Percentiles rank a stretch among this genome's conserved stretches.
Conservation (phyloP, 2,888 invertebrate genomes). For the Apodemia zela region DNA sequence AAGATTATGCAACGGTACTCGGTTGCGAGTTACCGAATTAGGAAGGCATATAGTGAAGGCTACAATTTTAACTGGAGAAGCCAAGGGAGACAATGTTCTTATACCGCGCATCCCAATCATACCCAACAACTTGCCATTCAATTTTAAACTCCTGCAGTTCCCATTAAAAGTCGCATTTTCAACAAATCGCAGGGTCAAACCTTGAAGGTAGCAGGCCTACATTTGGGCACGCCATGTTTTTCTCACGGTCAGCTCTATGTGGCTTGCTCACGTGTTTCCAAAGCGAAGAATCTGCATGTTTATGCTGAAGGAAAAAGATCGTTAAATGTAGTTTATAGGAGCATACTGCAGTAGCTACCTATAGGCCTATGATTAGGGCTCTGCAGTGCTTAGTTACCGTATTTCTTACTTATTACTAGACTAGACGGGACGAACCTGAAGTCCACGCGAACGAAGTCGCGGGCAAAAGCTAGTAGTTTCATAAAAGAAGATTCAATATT, state of each 20-base stretch:
- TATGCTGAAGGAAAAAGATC: slow-evolving; percentile 29
- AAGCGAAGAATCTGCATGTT: slow-evolving; percentile 19
- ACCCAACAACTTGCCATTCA: slow-evolving; percentile 36
- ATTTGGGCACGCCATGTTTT: slow-evolving; percentile 30
- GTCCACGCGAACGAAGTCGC: not conserved
- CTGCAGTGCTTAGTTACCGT: slow-evolving; percentile 30
- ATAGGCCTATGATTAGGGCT: slow-evolving; percentile 31
- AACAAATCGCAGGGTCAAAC: slow-evolving; percentile 35
- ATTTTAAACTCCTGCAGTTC: slow-evolving; percentile 36
- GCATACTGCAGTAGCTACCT: slow-evolving; percentile 28
- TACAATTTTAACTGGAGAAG: slow-evolving; percentile 35
- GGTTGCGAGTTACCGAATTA: slow-evolving; percentile 29
- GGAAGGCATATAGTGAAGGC: slow-evolving; percentile 34
- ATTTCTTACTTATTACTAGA: slow-evolving; percentile 33
- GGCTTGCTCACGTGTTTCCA: slow-evolving; percentile 25
- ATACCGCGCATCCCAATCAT: slow-evolving; percentile 39
- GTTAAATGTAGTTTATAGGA: slow-evolving; percentile 20
- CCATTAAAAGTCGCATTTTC: slow-evolving; percentile 30
- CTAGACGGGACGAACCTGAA: slow-evolving; percentile 36
- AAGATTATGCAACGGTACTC: slow-evolving; percentile 31
- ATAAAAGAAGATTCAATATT: too few species aligned
- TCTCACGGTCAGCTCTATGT: slow-evolving; percentile 27
- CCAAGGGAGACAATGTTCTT: slow-evolving; percentile 35
- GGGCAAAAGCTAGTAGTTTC: too few species aligned
- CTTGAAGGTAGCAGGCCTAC: slow-evolving; percentile 32